Percentiles rank a stretch among this genome's conserved stretches.
These are phyloP conservation scores for Mylabris phalerata DNA, from an alignment of 1,140 invertebrate genomes.

Conservation along the genomic window DNA sequence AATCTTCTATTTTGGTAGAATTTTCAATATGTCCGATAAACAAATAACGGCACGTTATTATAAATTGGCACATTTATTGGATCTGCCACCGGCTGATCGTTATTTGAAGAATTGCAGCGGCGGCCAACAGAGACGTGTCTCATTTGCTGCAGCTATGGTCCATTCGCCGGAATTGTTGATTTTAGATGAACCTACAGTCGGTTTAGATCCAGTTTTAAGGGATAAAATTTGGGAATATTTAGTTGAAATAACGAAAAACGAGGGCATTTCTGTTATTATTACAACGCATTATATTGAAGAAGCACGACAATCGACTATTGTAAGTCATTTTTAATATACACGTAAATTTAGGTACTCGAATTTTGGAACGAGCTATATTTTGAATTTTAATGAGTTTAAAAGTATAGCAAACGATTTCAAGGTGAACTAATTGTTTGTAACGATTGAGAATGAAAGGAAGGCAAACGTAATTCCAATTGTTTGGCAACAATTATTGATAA, in stretches of 20 bases:
- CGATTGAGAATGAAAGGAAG: not conserved
- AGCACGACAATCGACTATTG: conserved; percentile 73
- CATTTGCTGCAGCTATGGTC: conserved; percentile 78
- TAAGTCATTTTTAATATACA: conserved; percentile 39
- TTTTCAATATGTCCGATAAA: conserved; percentile 67
- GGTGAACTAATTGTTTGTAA: not conserved
- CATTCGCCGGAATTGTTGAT: conserved; percentile 84
- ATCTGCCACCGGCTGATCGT: conserved; percentile 58
- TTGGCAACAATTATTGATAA: too few relatives aligned
- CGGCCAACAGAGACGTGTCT: conserved; percentile 81
- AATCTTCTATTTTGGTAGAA: conserved; percentile 79
- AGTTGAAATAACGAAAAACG: conserved; percentile 60
- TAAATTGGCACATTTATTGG: conserved; percentile 64
- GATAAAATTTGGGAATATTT: conserved; percentile 89
- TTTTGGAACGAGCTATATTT: not conserved
- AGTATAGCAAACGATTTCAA: not conserved
- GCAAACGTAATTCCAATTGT: not conserved
- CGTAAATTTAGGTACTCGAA: not conserved
- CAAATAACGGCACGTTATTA: conserved; percentile 56
- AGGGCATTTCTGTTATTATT: conserved; percentile 71
- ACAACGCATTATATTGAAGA: conserved; percentile 96
- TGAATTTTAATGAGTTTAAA: not conserved
- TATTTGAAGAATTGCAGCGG: conserved; percentile 66
- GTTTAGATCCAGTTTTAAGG: conserved; percentile 81
- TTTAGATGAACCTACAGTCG: conserved; percentile 89